Base-by-base conservation (phyloP, 2,797 vertebrate species). In the Stomatorhinus walkeri region DNA sequence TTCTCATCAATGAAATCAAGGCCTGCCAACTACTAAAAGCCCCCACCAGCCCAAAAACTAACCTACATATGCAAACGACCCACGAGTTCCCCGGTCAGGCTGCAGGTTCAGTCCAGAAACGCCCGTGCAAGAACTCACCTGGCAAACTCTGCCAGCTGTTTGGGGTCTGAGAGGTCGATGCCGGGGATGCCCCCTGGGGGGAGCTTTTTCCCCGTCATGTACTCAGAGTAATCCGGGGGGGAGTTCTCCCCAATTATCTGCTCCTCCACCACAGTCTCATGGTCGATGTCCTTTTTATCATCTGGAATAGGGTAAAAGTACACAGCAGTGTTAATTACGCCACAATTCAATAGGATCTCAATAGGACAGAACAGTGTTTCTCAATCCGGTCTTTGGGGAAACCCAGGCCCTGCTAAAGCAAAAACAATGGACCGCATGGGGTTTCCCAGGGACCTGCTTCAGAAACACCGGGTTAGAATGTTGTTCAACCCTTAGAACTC, bases 231-330 rank as follows among this genome's bases (percentile, higher is more conserved):
- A 94, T 99, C 98, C 8, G 98, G 98, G 90, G 98, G 97, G 7
- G 98, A 99, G 94, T 98, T 99, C 94, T 99, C 98, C 32, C 97
- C 98, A 88, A 97, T 96, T 91, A 99, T 98, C 93, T 99, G 97
- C 54, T 99, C 98, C 93, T 99, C 98, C 94, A 99, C 98, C 95
- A 99, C 98, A 1, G 98, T 98, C 94, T 99, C 98, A 87, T 99
- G 97, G 95, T 99, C 98, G 90, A 99, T 98, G 93, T 99, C 98
- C 92, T 99, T 99, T 94, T 99, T 99, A 94, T 99, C 98, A 97
- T 99, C 98, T 99, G 95, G 93, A 96, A 97, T n/a, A 87, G 8
- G 12, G 24, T 16, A 22, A 22, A 59, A 14, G 19, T 46, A 46
- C 2, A 46, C 76, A 46, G 36, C 76, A 81, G 72, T 79, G 72